Percentiles rank a stretch among this genome's conserved stretches.
phyloP scores from a whole-genome alignment of 2,888 invertebrate species.

The Plebejus melissa region DNA sequence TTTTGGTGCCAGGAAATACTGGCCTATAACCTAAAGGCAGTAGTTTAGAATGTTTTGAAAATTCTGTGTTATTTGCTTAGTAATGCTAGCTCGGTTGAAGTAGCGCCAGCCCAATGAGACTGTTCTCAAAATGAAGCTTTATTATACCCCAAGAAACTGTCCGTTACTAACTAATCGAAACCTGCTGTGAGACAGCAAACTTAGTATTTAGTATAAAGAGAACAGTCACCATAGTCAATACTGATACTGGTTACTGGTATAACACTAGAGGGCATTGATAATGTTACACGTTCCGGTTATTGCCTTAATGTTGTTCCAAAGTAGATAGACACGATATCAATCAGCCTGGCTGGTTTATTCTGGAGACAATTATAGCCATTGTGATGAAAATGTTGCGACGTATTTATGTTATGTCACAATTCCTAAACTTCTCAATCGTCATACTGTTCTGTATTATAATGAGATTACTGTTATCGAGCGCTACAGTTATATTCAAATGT shows the following conservation, averaged over 20 bases:
- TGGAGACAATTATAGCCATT: constrained; percentile 31
- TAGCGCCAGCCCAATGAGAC: no score
- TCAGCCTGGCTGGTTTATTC: constrained; percentile 68
- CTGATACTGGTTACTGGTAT: not conserved
- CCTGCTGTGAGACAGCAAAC: not conserved
- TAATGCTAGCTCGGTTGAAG: no score
- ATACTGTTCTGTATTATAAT: not conserved
- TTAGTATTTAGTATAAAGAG: not conserved
- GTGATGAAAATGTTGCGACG: constrained; percentile 32
- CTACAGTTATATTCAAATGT: constrained; percentile 16
- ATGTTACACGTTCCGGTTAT: constrained; percentile 16
- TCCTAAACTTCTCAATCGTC: not conserved
- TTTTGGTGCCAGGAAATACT: no score
- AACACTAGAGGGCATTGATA: not conserved
- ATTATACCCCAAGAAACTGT: no score
- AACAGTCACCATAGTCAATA: not conserved
- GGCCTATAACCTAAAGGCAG: no score
- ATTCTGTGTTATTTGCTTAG: no score
- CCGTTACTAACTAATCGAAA: not conserved
- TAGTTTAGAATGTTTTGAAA: no score
- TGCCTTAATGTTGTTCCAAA: constrained; percentile 10
- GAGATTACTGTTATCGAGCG: not conserved
- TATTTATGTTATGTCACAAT: constrained; percentile 10
- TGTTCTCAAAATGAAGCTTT: no score
- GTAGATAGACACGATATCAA: constrained; percentile 28